phyloP scores from a whole-genome alignment of 2,113 vertebrate species.

The Cynoglossus semilaevis region DNA sequence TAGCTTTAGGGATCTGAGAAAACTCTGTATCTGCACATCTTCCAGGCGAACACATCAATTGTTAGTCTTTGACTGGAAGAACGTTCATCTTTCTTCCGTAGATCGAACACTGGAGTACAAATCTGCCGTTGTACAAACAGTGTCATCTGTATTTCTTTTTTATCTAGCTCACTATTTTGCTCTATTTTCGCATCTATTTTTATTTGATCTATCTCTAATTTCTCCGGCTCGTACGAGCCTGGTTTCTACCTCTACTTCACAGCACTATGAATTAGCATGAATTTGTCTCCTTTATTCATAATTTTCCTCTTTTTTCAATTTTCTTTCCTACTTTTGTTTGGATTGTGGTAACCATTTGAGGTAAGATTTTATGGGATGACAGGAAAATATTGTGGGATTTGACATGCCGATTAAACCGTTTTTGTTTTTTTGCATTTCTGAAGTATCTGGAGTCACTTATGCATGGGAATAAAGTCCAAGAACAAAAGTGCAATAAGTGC shows the following conservation, averaged over 20 bases:
- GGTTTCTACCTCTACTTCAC: conserved; percentile 37
- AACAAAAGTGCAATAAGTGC: too few relatives aligned
- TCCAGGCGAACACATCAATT: conserved; percentile 2
- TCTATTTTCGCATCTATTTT: conserved; percentile 38
- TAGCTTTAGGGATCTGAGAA: neutral
- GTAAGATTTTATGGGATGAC: conserved; percentile 84
- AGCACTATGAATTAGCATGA: conserved; percentile 42
- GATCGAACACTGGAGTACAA: neutral
- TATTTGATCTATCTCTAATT: conserved; percentile 36
- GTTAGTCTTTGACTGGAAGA: too few relatives aligned
- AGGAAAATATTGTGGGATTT: conserved; percentile 56
- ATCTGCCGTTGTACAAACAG: conserved; percentile 26
- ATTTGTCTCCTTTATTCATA: conserved; percentile 65
- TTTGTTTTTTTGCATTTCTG: conserved; percentile 37
- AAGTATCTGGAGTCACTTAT: conserved; percentile 53
- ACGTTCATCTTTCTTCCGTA: too few relatives aligned
- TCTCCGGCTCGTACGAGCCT: conserved; percentile 28
- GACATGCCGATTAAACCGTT: conserved; percentile 23
- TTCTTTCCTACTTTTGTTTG: conserved; percentile 89
- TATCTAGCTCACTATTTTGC: conserved; percentile 22
- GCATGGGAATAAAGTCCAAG: conserved; percentile 34
- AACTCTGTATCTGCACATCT: neutral
- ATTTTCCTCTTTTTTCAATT: conserved; percentile 65
- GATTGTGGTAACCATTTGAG: conserved; percentile 89
- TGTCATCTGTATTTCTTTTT: conserved; percentile 27